Percentiles rank a stretch among this genome's conserved stretches.
Conservation (phyloP, 2,888 invertebrate genomes). For the Andrena trimmerana region DNA sequence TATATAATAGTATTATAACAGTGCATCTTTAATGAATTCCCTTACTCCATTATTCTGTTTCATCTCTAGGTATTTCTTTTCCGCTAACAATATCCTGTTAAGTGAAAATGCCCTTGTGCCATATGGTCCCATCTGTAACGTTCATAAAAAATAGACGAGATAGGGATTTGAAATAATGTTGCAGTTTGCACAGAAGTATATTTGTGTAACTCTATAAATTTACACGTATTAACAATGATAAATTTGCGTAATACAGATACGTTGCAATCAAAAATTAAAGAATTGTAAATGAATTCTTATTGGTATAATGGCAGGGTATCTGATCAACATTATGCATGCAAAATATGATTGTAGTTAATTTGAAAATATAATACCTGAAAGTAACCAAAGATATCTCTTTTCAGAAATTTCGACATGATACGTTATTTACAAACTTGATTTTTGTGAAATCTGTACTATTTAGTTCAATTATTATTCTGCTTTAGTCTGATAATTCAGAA, state of each 20-base stretch:
- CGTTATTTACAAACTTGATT: constrained; percentile 5
- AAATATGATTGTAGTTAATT: constrained; percentile 9
- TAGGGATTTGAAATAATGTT: constrained; percentile 32
- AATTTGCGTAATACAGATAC: not conserved
- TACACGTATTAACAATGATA: not conserved
- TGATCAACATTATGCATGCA: not conserved
- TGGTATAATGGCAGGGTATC: constrained; percentile 30
- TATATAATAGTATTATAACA: not conserved
- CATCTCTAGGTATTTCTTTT: constrained; percentile 73
- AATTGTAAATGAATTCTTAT: not conserved
- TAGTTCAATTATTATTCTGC: too few relatives aligned
- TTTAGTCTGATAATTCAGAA: too few relatives aligned
- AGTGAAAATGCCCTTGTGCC: constrained; percentile 72
- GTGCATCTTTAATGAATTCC: not conserved
- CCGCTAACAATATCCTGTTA: constrained; percentile 55
- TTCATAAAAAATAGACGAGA: constrained; percentile 35
- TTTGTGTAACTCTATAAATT: not conserved
- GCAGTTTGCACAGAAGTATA: not conserved
- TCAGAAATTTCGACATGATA: constrained; percentile 30
- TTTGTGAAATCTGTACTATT: not conserved
- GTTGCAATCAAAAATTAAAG: not conserved
- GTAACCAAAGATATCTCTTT: constrained; percentile 2
- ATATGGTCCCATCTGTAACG: constrained; percentile 76
- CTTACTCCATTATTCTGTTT: constrained; percentile 76
- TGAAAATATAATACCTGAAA: constrained; percentile 52